Conservation (phyloP, 2,113 vertebrate species). For the Oreochromis tanganicae region DNA sequence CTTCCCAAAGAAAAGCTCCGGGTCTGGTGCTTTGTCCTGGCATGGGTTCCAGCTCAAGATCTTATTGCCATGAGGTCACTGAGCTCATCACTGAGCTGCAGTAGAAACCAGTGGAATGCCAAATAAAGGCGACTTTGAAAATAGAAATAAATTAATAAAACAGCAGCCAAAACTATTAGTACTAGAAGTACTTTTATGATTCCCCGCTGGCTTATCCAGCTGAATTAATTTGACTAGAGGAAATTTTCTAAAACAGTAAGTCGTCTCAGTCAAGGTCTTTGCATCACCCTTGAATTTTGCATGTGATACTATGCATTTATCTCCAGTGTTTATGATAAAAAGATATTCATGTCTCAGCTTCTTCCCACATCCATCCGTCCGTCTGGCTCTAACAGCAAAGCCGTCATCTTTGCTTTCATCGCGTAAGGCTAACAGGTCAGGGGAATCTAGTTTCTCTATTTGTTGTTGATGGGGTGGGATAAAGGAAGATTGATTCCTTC, state of each 20-base stretch:
- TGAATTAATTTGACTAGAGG: background rate
- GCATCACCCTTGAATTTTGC: background rate
- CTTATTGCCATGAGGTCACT: background rate
- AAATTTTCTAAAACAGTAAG: background rate
- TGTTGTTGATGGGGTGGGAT: slow-evolving; percentile 60
- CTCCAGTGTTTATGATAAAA: background rate
- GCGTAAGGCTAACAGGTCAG: slow-evolving; percentile 54
- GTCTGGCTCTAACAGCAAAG: background rate
- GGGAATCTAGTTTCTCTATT: slow-evolving; percentile 57
- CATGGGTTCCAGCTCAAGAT: background rate
- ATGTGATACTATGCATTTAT: background rate
- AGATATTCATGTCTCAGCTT: background rate
- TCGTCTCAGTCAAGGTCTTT: background rate
- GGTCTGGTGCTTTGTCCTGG: background rate
- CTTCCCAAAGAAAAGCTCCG: background rate
- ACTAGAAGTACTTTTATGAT: background rate
- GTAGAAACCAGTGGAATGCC: background rate
- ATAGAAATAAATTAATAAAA: background rate
- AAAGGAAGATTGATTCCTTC: slow-evolving; percentile 69
- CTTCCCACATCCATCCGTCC: slow-evolving; percentile 4
- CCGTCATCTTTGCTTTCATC: slow-evolving; percentile 56
- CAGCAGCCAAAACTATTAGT: background rate
- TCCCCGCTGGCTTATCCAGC: background rate
- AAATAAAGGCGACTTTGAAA: background rate
- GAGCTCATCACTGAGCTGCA: background rate